phyloP scores from a whole-genome alignment of 2,797 vertebrate genomes.

The Vipera latastei region DNA sequence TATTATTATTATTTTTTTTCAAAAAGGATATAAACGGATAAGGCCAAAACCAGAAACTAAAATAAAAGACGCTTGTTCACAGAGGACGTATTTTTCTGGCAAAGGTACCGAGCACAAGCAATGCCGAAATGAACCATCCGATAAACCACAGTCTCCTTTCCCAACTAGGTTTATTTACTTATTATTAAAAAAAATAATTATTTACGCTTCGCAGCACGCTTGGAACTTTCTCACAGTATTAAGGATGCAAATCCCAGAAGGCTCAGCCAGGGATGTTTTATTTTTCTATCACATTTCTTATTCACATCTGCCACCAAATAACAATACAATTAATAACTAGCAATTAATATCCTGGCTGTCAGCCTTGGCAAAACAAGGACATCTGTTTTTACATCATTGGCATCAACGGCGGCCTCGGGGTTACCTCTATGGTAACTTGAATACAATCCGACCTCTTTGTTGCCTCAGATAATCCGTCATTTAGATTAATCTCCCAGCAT shows the following conservation, averaged over 20 bases:
- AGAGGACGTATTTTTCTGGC: background rate
- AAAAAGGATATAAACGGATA: background rate
- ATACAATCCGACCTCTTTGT: background rate
- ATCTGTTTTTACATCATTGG: background rate
- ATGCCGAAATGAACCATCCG: background rate
- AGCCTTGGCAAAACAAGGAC: conserved; percentile 6
- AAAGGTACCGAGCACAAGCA: background rate
- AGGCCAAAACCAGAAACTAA: no score
- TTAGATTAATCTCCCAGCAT: background rate
- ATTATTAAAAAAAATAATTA: background rate
- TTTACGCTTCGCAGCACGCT: background rate
- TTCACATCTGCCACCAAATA: background rate
- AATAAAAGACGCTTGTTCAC: background rate
- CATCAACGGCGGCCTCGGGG: fast-evolving
- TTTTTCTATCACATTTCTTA: background rate
- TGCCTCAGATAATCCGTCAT: background rate
- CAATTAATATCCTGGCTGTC: background rate
- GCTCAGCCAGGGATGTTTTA: background rate
- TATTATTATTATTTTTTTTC: background rate
- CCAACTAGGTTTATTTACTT: background rate
- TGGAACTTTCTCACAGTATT: background rate
- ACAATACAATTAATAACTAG: background rate
- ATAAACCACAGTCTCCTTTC: background rate
- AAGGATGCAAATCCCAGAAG: background rate
- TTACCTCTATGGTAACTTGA: background rate